A percentile compares a stretch with the other conserved stretches of the same genome.
phyloP scores from a whole-genome alignment of 2,797 vertebrate species.

The Rhynchonycteris naso region DNA sequence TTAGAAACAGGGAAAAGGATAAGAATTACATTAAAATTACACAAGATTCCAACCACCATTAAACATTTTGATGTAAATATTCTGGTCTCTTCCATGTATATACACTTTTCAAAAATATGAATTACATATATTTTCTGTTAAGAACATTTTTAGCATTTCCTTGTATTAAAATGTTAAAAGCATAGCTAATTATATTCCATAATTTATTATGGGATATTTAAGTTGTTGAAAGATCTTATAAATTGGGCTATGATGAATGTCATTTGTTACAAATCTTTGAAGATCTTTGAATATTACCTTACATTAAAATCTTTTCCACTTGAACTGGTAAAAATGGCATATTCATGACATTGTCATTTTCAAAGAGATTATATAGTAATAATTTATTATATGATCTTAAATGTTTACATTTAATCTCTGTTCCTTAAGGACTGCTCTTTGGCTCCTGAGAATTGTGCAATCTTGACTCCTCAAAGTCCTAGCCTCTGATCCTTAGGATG shows the following conservation, averaged over 20 bases:
- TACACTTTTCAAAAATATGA: background rate
- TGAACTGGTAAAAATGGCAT: background rate
- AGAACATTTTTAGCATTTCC: slow-evolving; percentile 34
- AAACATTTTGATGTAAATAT: slow-evolving; percentile 38
- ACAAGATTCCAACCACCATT: background rate
- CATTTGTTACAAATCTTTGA: slow-evolving; percentile 43
- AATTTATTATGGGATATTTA: background rate
- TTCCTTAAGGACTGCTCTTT: background rate
- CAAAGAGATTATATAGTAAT: background rate
- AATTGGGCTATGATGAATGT: background rate
- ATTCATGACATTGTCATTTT: background rate
- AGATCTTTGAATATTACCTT: background rate
- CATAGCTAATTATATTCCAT: background rate
- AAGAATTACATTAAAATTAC: slow-evolving; percentile 31
- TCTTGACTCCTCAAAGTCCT: background rate
- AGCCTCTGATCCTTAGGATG: background rate
- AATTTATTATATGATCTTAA: slow-evolving; percentile 9
- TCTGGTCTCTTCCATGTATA: background rate
- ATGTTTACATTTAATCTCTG: slow-evolving; percentile 14
- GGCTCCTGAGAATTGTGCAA: slow-evolving; percentile 11
- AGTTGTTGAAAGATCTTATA: background rate
- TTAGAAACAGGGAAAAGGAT: slow-evolving; percentile 9
- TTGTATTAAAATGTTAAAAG: background rate
- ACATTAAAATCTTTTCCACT: slow-evolving; percentile 19
- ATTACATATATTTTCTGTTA: background rate